These are phyloP conservation scores for Anguilla rostrata DNA, from an alignment of 2,113 vertebrate genomes.

Conservation along the genomic window DNA sequence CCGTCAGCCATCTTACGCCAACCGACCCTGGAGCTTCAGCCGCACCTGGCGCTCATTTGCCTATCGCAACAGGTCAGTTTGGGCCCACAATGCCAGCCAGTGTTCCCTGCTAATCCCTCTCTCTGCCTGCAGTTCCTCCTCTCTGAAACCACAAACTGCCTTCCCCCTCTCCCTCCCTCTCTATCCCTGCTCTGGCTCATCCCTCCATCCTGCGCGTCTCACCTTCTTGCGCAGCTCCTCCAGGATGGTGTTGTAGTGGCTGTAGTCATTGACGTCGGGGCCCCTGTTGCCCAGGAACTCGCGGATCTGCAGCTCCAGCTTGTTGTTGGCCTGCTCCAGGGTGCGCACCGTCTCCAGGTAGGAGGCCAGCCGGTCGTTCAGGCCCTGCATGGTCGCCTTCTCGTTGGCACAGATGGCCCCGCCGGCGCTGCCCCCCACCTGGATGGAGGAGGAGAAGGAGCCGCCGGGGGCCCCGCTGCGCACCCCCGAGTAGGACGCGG, in stretches of 20 bases:
- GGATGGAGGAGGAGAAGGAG: slow-evolving; percentile 53
- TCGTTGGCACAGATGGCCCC: slow-evolving; percentile 72
- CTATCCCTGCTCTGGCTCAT: background rate
- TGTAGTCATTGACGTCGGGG: slow-evolving; percentile 72
- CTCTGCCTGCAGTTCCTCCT: background rate
- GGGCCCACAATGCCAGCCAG: background rate
- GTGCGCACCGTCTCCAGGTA: slow-evolving; percentile 74
- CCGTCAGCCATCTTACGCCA: slow-evolving; percentile 4
- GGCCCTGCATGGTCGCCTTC: slow-evolving; percentile 78
- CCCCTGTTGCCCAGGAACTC: slow-evolving; percentile 73
- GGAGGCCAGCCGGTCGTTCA: slow-evolving; percentile 74
- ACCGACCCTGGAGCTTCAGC: background rate
- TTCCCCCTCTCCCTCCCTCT: background rate
- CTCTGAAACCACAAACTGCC: background rate
- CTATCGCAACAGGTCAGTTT: background rate
- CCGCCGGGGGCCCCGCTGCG: slow-evolving; percentile 42
- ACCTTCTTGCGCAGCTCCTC: slow-evolving; percentile 75
- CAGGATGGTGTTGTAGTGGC: slow-evolving; percentile 70
- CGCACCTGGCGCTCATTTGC: background rate
- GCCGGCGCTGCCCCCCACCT: slow-evolving; percentile 52
- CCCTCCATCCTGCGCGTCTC: slow-evolving; percentile 38
- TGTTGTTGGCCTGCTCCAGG: slow-evolving; percentile 74
- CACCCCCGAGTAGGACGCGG: slow-evolving; percentile 50
- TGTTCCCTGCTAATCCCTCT: slow-evolving; percentile 44
- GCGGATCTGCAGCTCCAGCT: slow-evolving; percentile 74